Conservation (phyloP, 1,140 invertebrate species). For the Drosophila lini region DNA sequence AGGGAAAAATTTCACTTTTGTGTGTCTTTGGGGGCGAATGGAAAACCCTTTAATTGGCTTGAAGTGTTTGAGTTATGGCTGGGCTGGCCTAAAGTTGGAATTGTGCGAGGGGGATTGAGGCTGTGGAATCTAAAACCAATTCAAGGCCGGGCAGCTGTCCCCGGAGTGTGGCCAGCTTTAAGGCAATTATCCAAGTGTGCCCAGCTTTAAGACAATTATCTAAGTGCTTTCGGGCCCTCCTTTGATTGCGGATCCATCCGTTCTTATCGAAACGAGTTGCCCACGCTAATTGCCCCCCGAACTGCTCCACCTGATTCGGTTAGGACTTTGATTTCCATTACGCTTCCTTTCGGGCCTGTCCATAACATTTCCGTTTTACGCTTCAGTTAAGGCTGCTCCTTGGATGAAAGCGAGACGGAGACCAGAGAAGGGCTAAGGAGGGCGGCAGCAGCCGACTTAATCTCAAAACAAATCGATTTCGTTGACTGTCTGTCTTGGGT, state of each 20-base stretch:
- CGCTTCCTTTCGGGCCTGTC: constrained; percentile 57
- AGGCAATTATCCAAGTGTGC: constrained; percentile 25
- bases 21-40: not conserved
- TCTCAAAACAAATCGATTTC: constrained; percentile 84
- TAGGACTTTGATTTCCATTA: constrained; percentile 76
- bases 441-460: constrained; percentile 71
- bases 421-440: constrained; percentile 19
- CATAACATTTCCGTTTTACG: constrained; percentile 76
- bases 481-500: constrained; percentile 58
- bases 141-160: constrained; percentile 16
- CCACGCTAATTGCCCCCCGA: constrained; percentile 54
- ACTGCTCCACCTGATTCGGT: constrained; percentile 41
- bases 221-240: constrained; percentile 67
- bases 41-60: constrained; percentile 57
- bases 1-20: constrained; percentile 2
- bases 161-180: constrained; percentile 19
- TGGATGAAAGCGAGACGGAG: constrained; percentile 7
- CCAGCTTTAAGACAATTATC: constrained; percentile 79
- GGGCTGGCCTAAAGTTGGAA: constrained; percentile 1
- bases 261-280: constrained; percentile 52
- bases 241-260: constrained; percentile 57
- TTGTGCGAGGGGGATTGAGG: not conserved
- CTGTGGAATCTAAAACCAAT: not conserved
- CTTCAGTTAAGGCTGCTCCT: constrained; percentile 49
- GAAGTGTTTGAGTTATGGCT: constrained; percentile 44